phyloP scores from a whole-genome alignment of 2,797 vertebrate species.

The Lates japonicus region DNA sequence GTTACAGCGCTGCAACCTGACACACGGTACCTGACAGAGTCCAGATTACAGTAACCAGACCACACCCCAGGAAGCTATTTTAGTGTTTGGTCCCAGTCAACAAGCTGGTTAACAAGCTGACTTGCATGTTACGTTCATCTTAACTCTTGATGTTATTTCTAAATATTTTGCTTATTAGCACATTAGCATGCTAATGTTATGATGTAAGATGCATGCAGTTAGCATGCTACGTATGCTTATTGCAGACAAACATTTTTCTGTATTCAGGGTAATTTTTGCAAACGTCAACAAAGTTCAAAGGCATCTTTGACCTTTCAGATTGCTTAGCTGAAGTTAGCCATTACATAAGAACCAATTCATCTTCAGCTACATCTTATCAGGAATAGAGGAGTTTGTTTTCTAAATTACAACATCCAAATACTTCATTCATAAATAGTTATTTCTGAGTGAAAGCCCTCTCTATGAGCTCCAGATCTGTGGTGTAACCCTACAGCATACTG shows the following conservation, averaged over 20 bases:
- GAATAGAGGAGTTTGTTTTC: background rate
- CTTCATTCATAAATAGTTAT: background rate
- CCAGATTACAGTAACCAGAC: slow-evolving; percentile 22
- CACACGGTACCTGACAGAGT: background rate
- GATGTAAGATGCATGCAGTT: background rate
- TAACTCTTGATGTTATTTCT: background rate
- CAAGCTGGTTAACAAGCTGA: background rate
- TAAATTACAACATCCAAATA: background rate
- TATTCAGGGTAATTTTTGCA: background rate
- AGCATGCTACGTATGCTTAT: background rate
- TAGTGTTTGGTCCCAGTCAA: background rate
- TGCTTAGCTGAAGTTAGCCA: background rate
- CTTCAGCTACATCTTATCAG: no score
- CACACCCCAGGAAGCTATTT: slow-evolving; percentile 7
- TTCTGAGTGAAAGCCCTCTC: background rate
- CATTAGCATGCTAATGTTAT: background rate
- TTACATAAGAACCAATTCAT: no score
- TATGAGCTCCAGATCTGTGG: slow-evolving; percentile 24
- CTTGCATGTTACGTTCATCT: background rate
- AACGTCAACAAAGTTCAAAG: background rate
- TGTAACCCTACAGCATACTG: slow-evolving; percentile 83
- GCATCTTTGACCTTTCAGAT: background rate
- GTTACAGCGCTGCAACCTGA: slow-evolving; percentile 4
- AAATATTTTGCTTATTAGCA: background rate
- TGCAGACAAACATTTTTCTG: background rate